These are phyloP conservation scores for Elgaria multicarinata DNA, from an alignment of 2,113 vertebrate genomes.

Conservation along the genomic window DNA sequence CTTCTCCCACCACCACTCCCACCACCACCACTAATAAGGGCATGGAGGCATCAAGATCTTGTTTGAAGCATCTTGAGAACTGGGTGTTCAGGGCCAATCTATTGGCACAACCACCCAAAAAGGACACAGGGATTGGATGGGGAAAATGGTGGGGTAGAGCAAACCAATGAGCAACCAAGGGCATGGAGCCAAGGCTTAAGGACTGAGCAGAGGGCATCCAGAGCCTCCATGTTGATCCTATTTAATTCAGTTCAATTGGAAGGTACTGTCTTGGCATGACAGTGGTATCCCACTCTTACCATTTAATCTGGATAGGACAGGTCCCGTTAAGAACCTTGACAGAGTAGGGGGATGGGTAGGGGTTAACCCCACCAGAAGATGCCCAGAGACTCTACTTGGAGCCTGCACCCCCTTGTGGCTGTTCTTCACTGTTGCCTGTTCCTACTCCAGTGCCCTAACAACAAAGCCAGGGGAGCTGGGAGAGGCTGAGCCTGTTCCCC, in stretches of 20 bases:
- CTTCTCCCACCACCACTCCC: neutral
- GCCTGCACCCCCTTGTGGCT: neutral
- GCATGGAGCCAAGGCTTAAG: neutral
- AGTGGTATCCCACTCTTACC: neutral
- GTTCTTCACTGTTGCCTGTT: neutral
- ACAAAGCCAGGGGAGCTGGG: neutral
- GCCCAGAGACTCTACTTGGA: neutral
- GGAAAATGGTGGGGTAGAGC: neutral
- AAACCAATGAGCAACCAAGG: neutral
- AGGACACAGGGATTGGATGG: neutral
- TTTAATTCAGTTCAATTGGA: neutral
- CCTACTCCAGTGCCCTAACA: neutral
- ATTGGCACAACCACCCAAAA: neutral
- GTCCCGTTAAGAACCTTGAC: neutral
- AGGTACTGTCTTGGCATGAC: neutral
- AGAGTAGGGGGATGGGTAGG: neutral
- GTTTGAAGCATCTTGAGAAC: constrained; percentile 1
- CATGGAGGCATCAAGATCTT: neutral
- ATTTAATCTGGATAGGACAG: neutral
- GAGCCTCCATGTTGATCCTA: neutral
- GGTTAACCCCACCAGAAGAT: neutral
- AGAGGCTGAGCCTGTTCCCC: too few species aligned
- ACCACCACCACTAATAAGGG: neutral
- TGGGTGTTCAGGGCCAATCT: neutral
- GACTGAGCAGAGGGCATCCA: neutral